phyloP scores from a whole-genome alignment of 2,797 vertebrate genomes.

The Gymnocypris eckloni region DNA sequence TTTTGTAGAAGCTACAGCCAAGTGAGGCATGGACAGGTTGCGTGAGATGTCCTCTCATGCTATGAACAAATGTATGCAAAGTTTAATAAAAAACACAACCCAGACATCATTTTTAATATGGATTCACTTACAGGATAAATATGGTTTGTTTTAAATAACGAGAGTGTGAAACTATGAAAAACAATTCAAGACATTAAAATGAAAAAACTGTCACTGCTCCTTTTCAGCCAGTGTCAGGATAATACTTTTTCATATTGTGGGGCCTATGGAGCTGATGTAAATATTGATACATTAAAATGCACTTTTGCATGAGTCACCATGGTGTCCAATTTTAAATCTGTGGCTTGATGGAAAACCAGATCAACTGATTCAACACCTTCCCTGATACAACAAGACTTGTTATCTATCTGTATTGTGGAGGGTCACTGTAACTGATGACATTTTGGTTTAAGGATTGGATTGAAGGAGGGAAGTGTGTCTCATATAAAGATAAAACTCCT shows the following conservation, averaged over 20 bases:
- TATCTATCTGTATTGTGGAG: slow-evolving; percentile 7
- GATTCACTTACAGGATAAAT: slow-evolving; percentile 3
- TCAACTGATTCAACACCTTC: background rate
- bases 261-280: background rate
- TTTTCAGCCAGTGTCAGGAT: background rate
- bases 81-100: background rate
- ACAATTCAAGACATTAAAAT: background rate
- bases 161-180: background rate
- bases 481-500: slow-evolving; percentile 12
- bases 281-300: background rate
- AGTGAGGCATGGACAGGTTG: background rate
- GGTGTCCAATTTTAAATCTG: background rate
- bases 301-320: background rate
- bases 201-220: background rate
- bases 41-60: no score
- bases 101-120: background rate
- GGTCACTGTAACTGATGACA: slow-evolving; percentile 8
- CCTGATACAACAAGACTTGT: slow-evolving; percentile 24
- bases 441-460: slow-evolving; percentile 22
- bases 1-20: slow-evolving; percentile 4
- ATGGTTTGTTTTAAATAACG: background rate
- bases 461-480: slow-evolving; percentile 14
- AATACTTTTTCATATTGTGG: background rate
- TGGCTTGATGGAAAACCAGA: background rate
- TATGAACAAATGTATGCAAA: background rate